A percentile compares a stretch with the other conserved stretches of the same genome.
Conservation (phyloP, 2,113 vertebrate genomes). For the Procavia capensis region DNA sequence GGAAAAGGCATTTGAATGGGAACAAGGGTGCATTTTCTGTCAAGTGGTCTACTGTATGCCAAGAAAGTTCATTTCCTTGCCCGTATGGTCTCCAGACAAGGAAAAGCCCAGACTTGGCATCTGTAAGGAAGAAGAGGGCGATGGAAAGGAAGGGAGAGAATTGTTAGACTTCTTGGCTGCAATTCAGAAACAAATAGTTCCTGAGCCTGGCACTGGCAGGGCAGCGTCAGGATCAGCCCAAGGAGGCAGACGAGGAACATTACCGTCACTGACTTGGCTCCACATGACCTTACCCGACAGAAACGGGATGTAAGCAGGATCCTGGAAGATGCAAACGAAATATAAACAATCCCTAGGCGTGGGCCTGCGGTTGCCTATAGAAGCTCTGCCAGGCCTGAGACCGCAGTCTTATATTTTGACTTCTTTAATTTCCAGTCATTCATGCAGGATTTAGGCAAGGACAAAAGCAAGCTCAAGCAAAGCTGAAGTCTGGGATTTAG, state of each 20-base stretch:
- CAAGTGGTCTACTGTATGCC: constrained; percentile 51
- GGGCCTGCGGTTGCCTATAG: constrained; percentile 24
- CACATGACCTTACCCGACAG: constrained; percentile 38
- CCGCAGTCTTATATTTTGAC: background rate
- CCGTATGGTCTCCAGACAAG: constrained; percentile 55
- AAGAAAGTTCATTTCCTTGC: constrained; percentile 80
- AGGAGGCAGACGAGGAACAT: constrained; percentile 56
- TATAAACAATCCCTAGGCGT: constrained; percentile 54
- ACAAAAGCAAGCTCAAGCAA: constrained; percentile 37
- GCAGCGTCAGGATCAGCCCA: constrained; percentile 38
- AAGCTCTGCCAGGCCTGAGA: constrained; percentile 29
- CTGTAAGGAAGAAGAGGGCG: constrained; percentile 67
- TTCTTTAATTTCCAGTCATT: constrained; percentile 60
- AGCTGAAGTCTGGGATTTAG: background rate
- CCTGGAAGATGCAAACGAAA: constrained; percentile 34
- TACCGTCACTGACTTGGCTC: constrained; percentile 60
- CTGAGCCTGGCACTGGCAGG: constrained; percentile 68
- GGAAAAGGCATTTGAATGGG: constrained; percentile 68
- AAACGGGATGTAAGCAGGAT: constrained; percentile 70
- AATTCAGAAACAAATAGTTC: constrained; percentile 81
- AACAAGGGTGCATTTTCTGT: constrained; percentile 74
- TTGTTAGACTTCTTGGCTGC: constrained; percentile 80
- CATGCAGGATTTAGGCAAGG: background rate
- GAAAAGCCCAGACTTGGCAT: constrained; percentile 77
- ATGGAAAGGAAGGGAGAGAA: constrained; percentile 76